Evolutionary conservation across 2,797 vertebrate species (phyloP), one percentile per base, ranked within the genome.

Genomic region (Aldrovandia affinis): DNA sequence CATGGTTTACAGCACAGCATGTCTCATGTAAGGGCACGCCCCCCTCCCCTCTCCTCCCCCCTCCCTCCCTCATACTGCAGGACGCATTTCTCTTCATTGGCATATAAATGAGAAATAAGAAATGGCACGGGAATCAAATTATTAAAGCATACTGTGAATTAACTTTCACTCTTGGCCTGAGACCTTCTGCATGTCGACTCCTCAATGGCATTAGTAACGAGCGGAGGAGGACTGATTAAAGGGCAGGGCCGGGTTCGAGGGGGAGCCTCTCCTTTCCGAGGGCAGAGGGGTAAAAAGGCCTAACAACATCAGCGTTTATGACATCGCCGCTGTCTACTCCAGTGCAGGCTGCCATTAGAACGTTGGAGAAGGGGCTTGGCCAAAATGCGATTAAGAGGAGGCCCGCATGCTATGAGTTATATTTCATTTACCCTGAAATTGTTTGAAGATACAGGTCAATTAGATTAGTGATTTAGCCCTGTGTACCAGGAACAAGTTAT

Each of bases 371-470:
- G 77, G 25, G 78, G 54, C 85, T 78, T 65, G 78, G 83, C 83
- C 28, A 12, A 86, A 88, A 91, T 84, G 88, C 70, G 89, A 90
- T 92, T 89, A 88, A 84, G 6, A 42, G 20, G 54, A 83, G 68
- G 59, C 44, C 36, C 30, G 65, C 73, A 85, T 83, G 57, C 44
- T 33, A 84, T 57, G 59, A 88, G 84, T 83, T 77, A 88, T 87
- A 86, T 88, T 80, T 85, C 75, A 82, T 81, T 89, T 84, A 81
- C 52, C 79, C 57, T 81, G 80, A 86, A 88, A 88, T 79, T 47
- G 39, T 84, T 84, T 78, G 87, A 4, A 79, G 55, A 85, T 79
- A 81, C 61, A 83, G n/a, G 68, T 86, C 83, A 78, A 80, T 86
- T 79, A 88, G 81, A 78, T 86, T 52, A 22, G 25, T 9, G 54